phyloP scores from a whole-genome alignment of 2,888 invertebrate species.

The Dilophus febrilis region DNA sequence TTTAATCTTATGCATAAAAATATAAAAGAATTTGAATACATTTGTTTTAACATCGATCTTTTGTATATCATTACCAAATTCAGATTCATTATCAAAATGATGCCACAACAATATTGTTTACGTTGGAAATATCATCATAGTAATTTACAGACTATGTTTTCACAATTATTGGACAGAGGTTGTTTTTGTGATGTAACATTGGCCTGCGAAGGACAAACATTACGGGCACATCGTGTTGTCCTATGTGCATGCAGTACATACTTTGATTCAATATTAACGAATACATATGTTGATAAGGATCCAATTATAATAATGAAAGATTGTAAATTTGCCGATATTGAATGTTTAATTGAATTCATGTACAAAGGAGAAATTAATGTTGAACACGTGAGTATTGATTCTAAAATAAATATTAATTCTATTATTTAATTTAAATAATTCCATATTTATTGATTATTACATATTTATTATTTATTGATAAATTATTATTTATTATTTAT shows the following conservation, averaged over 20 bases:
- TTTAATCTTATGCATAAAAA: too few species aligned
- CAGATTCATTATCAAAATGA: constrained; percentile 42
- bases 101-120: constrained; percentile 79
- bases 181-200: constrained; percentile 81
- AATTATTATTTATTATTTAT: constrained; percentile 4
- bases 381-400: constrained; percentile 75
- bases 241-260: constrained; percentile 85
- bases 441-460: background rate
- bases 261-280: constrained; percentile 71
- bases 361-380: constrained; percentile 92
- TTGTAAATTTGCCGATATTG: constrained; percentile 76
- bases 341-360: constrained; percentile 85
- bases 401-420: too few species aligned
- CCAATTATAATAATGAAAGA: constrained; percentile 78
- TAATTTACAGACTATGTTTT: constrained; percentile 79
- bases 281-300: constrained; percentile 57
- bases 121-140: constrained; percentile 88
- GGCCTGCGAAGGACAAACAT: constrained; percentile 67
- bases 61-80: too few species aligned
- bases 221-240: constrained; percentile 71
- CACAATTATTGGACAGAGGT: constrained; percentile 68
- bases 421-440: background rate
- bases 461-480: background rate
- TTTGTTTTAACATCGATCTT: too few species aligned
- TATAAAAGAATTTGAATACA: too few species aligned